Evolutionary conservation across 2,113 vertebrate species (phyloP).

Genomic region (Mohoua ochrocephala): DNA sequence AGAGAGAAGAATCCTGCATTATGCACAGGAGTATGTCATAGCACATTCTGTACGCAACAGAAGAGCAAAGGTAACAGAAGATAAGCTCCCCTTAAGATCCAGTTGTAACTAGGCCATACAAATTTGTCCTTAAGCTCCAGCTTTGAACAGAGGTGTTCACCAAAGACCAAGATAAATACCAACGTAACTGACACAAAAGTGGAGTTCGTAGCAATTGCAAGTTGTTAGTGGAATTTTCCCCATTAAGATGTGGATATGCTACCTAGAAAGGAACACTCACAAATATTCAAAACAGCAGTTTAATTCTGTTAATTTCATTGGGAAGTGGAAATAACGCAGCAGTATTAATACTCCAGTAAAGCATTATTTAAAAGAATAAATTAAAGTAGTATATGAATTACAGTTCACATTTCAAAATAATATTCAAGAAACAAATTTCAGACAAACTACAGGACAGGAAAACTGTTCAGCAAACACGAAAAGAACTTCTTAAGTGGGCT

Average conservation of each 20-base stretch:
- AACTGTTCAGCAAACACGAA: not conserved
- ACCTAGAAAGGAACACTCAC: accelerated
- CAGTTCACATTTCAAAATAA: not conserved
- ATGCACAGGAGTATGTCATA: not conserved
- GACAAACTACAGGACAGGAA: not conserved
- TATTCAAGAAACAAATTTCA: not conserved
- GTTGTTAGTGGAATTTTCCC: not conserved
- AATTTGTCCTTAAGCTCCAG: not conserved
- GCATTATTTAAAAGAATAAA: not conserved
- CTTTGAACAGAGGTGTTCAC: not conserved
- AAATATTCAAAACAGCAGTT: not conserved
- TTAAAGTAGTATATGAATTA: not conserved
- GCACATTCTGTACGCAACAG: not conserved
- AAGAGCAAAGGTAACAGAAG: not conserved
- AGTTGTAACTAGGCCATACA: not conserved
- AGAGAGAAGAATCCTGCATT: not conserved
- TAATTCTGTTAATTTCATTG: not conserved
- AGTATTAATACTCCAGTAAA: not conserved
- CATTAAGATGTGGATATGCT: not conserved
- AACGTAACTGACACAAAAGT: not conserved
- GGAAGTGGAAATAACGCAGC: not conserved
- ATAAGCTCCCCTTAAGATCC: not conserved
- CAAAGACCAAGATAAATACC: not conserved
- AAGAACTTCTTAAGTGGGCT: not conserved
- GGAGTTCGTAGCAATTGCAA: accelerated